Base-by-base conservation (phyloP, 1,140 invertebrate genomes). In the Calephelis virginiensis region DNA sequence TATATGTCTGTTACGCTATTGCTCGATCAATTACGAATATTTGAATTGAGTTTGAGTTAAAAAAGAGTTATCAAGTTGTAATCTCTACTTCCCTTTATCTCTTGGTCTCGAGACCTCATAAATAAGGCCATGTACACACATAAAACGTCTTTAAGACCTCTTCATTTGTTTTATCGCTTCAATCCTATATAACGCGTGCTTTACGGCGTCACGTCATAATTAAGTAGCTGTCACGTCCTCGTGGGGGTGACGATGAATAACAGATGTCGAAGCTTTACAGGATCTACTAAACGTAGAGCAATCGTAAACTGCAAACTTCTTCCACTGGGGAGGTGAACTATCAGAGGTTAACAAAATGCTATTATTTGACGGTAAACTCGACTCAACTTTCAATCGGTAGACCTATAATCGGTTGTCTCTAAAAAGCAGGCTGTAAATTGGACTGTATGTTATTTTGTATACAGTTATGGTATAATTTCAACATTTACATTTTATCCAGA, bases 161-260 rank as follows among this genome's bases (percentile, higher is more conserved):
- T 59, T 59, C 53, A 17, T 3, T 28, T 38, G 53, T 59, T 59
- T 59, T 59, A 59, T 59, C 53, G 28, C 53, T 59, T 28, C 28
- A 59, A 59, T 59, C 53, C 53, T 59, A 28, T 59, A 38, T 59
- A 59, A n/a, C 53, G 53, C 53, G 53, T 43, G 28, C 53, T 17
- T 59, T 59, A 59, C 37, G 53, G 50, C 50, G 10, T 10, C 37
- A 10, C 53, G 53, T 59, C 53, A 59, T 37, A 59, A 59, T 59
- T 59, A 59, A 28, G 53, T 38, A 38, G 53, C 53, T 28, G 53
- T 59, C 53, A 59, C 53, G 53, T 59, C 37, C 53, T 38, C 53
- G 53, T 37, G 10, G 17, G 17, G 53, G 28, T 59, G 53, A 59
- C 28, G 37, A 59, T 37, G 28, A 59, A 59, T 59, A 59, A 59